Percentiles rank a stretch among this genome's conserved stretches.
Evolutionary conservation across 2,888 invertebrate species (phyloP).

Genomic region (Galeruca laticollis): DNA sequence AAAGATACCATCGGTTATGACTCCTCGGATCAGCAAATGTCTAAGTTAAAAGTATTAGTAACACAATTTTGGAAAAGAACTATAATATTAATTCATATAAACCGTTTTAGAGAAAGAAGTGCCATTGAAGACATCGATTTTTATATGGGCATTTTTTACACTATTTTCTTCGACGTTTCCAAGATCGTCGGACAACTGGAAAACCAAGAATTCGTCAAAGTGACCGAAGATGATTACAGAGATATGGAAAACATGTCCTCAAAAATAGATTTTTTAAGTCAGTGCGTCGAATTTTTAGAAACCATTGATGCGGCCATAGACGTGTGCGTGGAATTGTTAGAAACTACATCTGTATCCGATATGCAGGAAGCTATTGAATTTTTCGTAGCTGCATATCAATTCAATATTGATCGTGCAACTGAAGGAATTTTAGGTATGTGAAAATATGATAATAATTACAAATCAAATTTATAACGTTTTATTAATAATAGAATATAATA

Average conservation of each 20-base stretch:
- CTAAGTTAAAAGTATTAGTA: too few species aligned
- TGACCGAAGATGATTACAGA: constrained; percentile 57
- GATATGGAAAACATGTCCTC: constrained; percentile 66
- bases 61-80: too few species aligned
- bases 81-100: too few species aligned
- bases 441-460: not conserved
- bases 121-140: constrained; percentile 26
- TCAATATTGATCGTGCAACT: constrained; percentile 80
- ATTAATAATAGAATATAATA: too few species aligned
- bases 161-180: constrained; percentile 38
- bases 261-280: constrained; percentile 80
- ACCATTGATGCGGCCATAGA: constrained; percentile 56
- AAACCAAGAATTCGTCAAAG: constrained; percentile 25
- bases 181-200: constrained; percentile 33
- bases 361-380: constrained; percentile 91
- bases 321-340: constrained; percentile 79
- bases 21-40: too few species aligned
- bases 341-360: constrained; percentile 81
- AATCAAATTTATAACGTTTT: not conserved
- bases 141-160: constrained; percentile 38
- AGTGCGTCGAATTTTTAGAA: constrained; percentile 57
- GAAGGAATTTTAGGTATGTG: constrained; percentile 72
- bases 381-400: constrained; percentile 84
- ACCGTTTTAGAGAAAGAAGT: constrained; percentile 1
- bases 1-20: too few species aligned